These are phyloP conservation scores for Falco novaeseelandiae DNA, from an alignment of 2,797 vertebrate genomes.

Conservation along the genomic window DNA sequence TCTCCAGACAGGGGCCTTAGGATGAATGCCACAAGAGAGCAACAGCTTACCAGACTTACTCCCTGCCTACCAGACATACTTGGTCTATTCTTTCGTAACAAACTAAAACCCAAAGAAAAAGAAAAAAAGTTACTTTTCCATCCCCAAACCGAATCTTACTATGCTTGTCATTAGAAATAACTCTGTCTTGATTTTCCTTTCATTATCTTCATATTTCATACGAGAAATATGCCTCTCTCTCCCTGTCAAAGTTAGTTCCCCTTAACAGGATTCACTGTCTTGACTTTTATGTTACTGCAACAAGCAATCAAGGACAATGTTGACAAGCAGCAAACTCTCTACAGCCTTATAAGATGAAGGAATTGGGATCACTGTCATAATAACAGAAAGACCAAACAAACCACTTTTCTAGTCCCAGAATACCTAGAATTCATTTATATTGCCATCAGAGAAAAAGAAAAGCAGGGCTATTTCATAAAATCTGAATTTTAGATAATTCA, in stretches of 20 bases:
- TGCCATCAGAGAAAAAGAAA: neutral
- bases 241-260: neutral
- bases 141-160: neutral
- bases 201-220: slow-evolving; percentile 18
- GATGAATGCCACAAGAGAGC: accelerated
- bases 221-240: neutral
- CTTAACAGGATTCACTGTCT: neutral
- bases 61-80: neutral
- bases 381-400: neutral
- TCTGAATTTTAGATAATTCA: slow-evolving; percentile 14
- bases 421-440: neutral
- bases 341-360: neutral
- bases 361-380: neutral
- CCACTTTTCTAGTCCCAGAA: neutral
- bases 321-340: slow-evolving; percentile 36
- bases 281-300: neutral
- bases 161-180: slow-evolving; percentile 49
- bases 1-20: neutral
- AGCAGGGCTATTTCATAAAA: neutral
- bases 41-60: neutral
- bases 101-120: neutral
- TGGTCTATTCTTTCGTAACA: neutral
- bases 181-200: neutral
- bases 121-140: slow-evolving; percentile 12
- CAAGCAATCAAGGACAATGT: neutral